A percentile compares a stretch with the other conserved stretches of the same genome.
These are phyloP conservation scores for Cottus gobio DNA, from an alignment of 2,113 vertebrate species.

Conservation along the genomic window DNA sequence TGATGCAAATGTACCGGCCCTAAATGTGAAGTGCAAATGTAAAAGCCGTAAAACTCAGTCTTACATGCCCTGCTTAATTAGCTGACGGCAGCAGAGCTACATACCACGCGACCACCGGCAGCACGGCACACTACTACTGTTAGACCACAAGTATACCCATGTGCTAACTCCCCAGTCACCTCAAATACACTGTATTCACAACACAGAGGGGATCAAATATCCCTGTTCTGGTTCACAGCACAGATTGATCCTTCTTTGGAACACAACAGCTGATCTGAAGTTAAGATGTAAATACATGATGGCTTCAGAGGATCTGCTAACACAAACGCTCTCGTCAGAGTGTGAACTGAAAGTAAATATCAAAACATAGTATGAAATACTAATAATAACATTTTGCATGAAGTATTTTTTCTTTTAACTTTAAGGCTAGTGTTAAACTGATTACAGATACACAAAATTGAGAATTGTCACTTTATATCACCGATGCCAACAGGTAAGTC, in stretches of 20 bases:
- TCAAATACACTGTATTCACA: background rate
- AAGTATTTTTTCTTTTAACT: background rate
- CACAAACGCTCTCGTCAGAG: background rate
- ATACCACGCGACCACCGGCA: background rate
- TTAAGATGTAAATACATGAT: background rate
- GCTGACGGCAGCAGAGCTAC: background rate
- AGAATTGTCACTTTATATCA: background rate
- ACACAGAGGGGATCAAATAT: background rate
- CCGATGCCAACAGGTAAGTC: background rate
- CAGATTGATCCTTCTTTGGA: background rate
- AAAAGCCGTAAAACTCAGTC: background rate
- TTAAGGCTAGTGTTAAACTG: background rate
- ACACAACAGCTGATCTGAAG: background rate
- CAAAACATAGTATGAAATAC: too few species aligned
- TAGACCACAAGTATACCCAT: background rate
- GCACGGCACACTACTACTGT: too few species aligned
- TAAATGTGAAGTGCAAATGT: too few species aligned
- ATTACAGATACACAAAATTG: background rate
- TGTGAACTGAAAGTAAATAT: background rate
- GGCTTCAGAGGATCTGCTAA: background rate
- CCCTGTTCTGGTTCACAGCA: conserved; percentile 6
- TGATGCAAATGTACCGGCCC: background rate
- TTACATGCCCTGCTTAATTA: background rate
- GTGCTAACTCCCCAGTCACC: background rate
- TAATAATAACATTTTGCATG: too few species aligned